Conservation (phyloP, 2,113 vertebrate species). For the Poeciliopsis turrubarensis region DNA sequence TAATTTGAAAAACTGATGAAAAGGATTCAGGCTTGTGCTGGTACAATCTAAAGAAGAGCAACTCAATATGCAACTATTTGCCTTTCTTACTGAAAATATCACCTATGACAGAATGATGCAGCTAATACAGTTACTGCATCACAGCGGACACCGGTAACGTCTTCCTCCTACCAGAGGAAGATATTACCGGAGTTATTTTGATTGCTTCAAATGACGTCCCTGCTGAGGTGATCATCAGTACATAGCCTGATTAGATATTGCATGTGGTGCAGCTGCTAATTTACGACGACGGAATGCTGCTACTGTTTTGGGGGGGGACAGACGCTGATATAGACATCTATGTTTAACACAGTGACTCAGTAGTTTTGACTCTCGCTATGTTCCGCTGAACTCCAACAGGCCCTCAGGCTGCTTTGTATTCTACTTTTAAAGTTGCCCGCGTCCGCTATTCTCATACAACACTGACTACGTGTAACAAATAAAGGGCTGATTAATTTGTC, state of each 20-base stretch:
- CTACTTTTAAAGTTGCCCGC: conserved; percentile 32
- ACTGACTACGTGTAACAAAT: conserved; percentile 30
- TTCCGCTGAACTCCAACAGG: conserved; percentile 35
- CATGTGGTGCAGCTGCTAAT: conserved; percentile 56
- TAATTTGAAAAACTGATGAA: background rate
- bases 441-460: conserved; percentile 27
- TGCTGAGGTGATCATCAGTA: conserved; percentile 65
- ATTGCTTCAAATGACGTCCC: conserved; percentile 62
- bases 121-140: conserved; percentile 38
- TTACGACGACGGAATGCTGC: conserved; percentile 47
- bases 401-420: conserved; percentile 40
- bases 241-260: conserved; percentile 65
- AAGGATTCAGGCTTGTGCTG: conserved; percentile 2
- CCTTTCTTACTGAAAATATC: conserved; percentile 14
- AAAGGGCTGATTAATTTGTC: conserved; percentile 29
- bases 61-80: conserved; percentile 14
- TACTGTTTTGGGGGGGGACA: conserved; percentile 22
- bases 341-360: conserved; percentile 46
- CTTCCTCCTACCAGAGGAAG: conserved; percentile 21
- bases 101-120: conserved; percentile 14
- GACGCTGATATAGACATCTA: conserved; percentile 41
- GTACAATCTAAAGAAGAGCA: conserved; percentile 2
- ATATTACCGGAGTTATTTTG: conserved; percentile 44
- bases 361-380: conserved; percentile 31
- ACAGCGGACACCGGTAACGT: conserved; percentile 9